These are phyloP conservation scores for Tenthredo amoena DNA, from an alignment of 2,888 invertebrate genomes.

Conservation along the genomic window DNA sequence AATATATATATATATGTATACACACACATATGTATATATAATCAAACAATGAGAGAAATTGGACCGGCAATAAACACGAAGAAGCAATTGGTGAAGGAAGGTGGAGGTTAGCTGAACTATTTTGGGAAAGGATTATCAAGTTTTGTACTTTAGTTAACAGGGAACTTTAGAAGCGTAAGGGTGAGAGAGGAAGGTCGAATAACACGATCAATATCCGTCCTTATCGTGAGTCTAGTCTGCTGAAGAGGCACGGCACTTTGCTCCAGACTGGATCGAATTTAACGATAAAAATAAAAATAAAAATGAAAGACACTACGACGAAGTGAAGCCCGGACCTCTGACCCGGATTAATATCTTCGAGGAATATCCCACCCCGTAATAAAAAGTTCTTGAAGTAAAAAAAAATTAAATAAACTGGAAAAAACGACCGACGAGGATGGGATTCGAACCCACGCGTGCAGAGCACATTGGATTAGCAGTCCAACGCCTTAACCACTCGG, in stretches of 20 bases:
- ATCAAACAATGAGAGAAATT: not conserved
- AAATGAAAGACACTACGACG: not conserved
- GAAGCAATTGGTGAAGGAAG: not conserved
- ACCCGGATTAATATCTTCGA: not conserved
- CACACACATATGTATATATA: not conserved
- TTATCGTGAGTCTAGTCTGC: not conserved
- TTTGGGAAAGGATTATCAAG: conserved; percentile 12
- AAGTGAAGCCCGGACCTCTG: not conserved
- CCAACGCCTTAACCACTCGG: conserved; percentile 79
- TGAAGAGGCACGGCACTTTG: not conserved
- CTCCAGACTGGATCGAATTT: not conserved
- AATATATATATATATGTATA: not conserved
- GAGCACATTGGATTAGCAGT: conserved; percentile 79
- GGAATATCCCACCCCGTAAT: not conserved
- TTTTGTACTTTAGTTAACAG: conserved; percentile 15
- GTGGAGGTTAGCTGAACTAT: not conserved
- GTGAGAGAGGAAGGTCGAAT: not conserved
- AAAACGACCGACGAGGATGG: conserved; percentile 60
- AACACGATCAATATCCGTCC: conserved; percentile 9
- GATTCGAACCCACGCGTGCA: conserved; percentile 77
- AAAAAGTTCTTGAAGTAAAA: not conserved
- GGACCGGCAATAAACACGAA: not conserved
- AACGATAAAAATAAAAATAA: not conserved
- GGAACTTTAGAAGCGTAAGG: not conserved
- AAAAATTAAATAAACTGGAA: not conserved